Base-by-base conservation (phyloP, 1,140 invertebrate species). In the Triops cancriformis region DNA sequence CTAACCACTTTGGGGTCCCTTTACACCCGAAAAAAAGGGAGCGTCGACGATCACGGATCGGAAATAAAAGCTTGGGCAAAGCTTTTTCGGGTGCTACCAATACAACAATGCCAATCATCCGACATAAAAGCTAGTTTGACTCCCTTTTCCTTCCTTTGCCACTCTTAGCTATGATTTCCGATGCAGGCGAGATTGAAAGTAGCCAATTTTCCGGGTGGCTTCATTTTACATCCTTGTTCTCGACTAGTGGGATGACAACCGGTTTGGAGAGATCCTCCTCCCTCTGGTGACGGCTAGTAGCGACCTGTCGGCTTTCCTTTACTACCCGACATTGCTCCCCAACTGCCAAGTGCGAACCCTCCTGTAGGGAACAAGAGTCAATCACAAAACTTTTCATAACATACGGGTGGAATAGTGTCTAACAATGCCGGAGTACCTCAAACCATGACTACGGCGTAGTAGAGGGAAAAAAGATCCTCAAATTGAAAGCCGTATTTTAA, bases 101-200 rank as follows among this genome's bases (percentile, higher is more conserved):
- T 64, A 64, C 51, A 64, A 64, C 51, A 23, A 23, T 23, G n/a
- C 51, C 51, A 64, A 64, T 64, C 51, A 64, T 64, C 51, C 51
- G 14, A 18, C 18, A 64, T 64, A 23, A 64, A 64, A 64, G 51
- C 51, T 64, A 64, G 51, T 64, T 64, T 64, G 51, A 64, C 51
- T 64, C 51, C 18, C 7, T 23, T 64, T 64, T 14, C 51, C 5
- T 45, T 64, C 14, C 23, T 18, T 23, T 64, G 51, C 51, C 14
- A 18, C 51, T 14, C 31, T 37, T 37, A 37, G 51, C 51, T 64
- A 64, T 18, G 51, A 64, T 64, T 64, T 64, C 23, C 23, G 51
- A 64, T 64, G 51, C 51, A 64, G 51, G 51, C 51, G 51, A 64
- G 51, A 64, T 64, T 64, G 51, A 64, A 64, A 64, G 51, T 64